Evolutionary conservation across 2,113 vertebrate genomes (phyloP).

Genomic region (Otis tarda): DNA sequence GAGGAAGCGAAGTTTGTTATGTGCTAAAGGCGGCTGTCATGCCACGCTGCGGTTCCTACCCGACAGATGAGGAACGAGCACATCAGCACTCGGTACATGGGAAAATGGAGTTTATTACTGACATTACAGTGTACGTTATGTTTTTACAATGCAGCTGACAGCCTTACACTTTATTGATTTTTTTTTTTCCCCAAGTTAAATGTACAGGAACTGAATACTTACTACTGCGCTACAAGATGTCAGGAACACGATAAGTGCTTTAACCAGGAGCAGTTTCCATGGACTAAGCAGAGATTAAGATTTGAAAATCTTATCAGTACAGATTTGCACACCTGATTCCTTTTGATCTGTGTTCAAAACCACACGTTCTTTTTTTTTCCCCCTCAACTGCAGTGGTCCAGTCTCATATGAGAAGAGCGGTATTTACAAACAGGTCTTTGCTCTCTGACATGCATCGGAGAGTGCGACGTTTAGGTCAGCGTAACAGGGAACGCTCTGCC

Average conservation of each 20-base stretch:
- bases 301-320: not conserved
- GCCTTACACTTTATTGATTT: slow-evolving; percentile 51
- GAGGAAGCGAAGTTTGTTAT: slow-evolving; percentile 45
- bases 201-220: slow-evolving; percentile 64
- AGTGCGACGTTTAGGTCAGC: rapidly evolving
- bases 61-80: not conserved
- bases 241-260: slow-evolving; percentile 38
- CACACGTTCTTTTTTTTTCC: not conserved
- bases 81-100: slow-evolving; percentile 25
- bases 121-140: slow-evolving; percentile 54
- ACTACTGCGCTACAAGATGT: slow-evolving; percentile 58
- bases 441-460: not conserved
- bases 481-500: not conserved
- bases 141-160: slow-evolving; percentile 65
- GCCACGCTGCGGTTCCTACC: not conserved
- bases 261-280: slow-evolving; percentile 41
- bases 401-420: not conserved
- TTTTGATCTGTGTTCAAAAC: not conserved
- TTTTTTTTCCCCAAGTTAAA: slow-evolving; percentile 50
- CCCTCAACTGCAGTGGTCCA: not conserved
- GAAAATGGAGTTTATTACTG: slow-evolving; percentile 73
- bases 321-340: not conserved
- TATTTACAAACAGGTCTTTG: not conserved
- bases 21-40: not conserved
- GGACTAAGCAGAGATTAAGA: slow-evolving; percentile 1